phyloP scores from a whole-genome alignment of 1,140 invertebrate genomes.

The Procambarus clarkii region DNA sequence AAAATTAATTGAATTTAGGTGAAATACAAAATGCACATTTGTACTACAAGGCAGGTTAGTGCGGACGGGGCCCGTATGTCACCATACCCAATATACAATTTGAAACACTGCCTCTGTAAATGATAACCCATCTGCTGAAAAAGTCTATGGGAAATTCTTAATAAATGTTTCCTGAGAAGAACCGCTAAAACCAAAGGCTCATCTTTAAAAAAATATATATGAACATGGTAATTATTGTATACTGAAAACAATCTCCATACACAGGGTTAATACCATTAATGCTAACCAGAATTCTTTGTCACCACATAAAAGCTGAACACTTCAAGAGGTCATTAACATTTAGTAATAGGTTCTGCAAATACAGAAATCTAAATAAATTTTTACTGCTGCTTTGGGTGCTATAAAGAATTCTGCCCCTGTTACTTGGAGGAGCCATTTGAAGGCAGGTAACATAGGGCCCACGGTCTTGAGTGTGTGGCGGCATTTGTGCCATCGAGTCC shows the following conservation, averaged over 20 bases:
- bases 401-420: conserved; percentile 61
- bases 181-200: conserved; percentile 57
- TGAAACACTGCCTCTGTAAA: conserved; percentile 52
- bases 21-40: conserved; percentile 70
- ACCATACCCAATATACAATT: conserved; percentile 52
- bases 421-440: conserved; percentile 13
- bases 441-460: conserved; percentile 66
- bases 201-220: conserved; percentile 63
- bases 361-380: neutral
- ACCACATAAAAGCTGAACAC: conserved; percentile 44
- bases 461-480: conserved; percentile 59
- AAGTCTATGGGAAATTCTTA: conserved; percentile 47
- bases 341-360: conserved; percentile 6
- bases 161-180: conserved; percentile 66
- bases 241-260: conserved; percentile 44
- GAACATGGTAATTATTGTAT: conserved; percentile 49
- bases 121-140: conserved; percentile 59
- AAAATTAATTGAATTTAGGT: conserved; percentile 69
- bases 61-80: conserved; percentile 63
- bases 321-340: conserved; percentile 20
- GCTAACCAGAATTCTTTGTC: conserved; percentile 59
- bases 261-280: conserved; percentile 39
- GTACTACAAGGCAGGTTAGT: conserved; percentile 70
- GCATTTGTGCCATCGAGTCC: conserved; percentile 29
- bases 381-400: conserved; percentile 33